These are phyloP conservation scores for Hymenopus coronatus DNA, from an alignment of 2,888 invertebrate species.

Conservation along the genomic window DNA sequence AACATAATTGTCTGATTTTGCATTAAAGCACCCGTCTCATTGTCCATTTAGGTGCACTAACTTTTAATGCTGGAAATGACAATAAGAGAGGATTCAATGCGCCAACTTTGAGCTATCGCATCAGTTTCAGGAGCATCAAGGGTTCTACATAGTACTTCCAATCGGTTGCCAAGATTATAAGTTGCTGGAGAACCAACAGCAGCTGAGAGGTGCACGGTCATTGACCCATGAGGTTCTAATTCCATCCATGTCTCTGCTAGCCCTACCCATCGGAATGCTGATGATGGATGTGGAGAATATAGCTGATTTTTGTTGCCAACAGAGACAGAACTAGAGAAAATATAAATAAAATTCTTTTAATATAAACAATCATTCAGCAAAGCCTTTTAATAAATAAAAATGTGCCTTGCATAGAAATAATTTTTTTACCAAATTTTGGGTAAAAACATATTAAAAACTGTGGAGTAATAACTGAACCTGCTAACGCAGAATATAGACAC, in stretches of 20 bases:
- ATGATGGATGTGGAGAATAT: conserved; percentile 47
- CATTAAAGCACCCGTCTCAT: not conserved
- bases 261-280: conserved; percentile 48
- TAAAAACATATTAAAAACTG: no score
- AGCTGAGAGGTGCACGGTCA: conserved; percentile 58
- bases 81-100: conserved; percentile 35
- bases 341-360: not conserved
- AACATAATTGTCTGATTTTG: not conserved
- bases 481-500: no score
- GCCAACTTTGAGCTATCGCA: conserved; percentile 34
- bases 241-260: conserved; percentile 47
- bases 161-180: conserved; percentile 63
- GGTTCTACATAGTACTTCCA: conserved; percentile 51
- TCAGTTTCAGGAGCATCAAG: conserved; percentile 33
- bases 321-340: conserved; percentile 38
- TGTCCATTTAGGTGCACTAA: not conserved
- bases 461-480: no score
- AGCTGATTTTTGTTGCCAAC: conserved; percentile 41
- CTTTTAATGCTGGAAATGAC: conserved; percentile 16
- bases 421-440: no score
- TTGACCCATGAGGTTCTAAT: conserved; percentile 53
- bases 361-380: no score
- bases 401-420: no score
- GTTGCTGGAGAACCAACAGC: conserved; percentile 63
- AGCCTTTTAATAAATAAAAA: no score